Evolutionary conservation across 2,888 invertebrate species (phyloP), one percentile per base, ranked within the genome.

Genomic region (Synanthedon myopaeformis): DNA sequence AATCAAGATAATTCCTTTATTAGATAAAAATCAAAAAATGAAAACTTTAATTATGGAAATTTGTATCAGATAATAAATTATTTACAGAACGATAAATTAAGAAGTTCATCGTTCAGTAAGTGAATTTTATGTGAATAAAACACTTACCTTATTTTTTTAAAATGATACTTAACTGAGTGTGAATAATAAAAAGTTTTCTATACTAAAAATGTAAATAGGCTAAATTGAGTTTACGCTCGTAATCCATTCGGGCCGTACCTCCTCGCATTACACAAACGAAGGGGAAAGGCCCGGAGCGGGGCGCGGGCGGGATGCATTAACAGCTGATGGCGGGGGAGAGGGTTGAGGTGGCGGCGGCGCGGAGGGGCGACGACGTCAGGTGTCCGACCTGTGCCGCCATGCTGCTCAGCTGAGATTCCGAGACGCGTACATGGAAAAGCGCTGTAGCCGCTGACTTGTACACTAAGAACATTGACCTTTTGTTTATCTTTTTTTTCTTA

Each of bases 221-320:
- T 5, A 45, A 45, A 45, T 45, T 45, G 14, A n/a, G 14, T 45
- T 13, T 45, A 6, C 13, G n/a, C 45, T 13, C 45, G 45, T 49
- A 49, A 49, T 70, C 72, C 75, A 68, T 66, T 72, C 64, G 60
- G 62, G 74, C 79, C 83, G 69, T 64, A 70, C 72, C 78, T 83
- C 84, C 86, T 73, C 82, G 63, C 79, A 83, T 87, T 85, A 85
- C 84, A 81, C 87, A 82, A 87, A 87, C 86, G 88, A 87, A 88
- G 88, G 87, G 86, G 87, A 87, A 88, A 87, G 87, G 64, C 82
- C 72, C 69, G 68, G 69, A 64, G 71, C 71, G 67, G 67, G 64
- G 74, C 71, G 69, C 70, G 74, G 77, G 74, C 65, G 69, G 69
- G 73, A 61, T 65, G 79, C 80, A 84, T 86, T 86, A 86, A 86